Evolutionary conservation across 2,113 vertebrate species (phyloP).

Genomic region (Varanus komodoensis): DNA sequence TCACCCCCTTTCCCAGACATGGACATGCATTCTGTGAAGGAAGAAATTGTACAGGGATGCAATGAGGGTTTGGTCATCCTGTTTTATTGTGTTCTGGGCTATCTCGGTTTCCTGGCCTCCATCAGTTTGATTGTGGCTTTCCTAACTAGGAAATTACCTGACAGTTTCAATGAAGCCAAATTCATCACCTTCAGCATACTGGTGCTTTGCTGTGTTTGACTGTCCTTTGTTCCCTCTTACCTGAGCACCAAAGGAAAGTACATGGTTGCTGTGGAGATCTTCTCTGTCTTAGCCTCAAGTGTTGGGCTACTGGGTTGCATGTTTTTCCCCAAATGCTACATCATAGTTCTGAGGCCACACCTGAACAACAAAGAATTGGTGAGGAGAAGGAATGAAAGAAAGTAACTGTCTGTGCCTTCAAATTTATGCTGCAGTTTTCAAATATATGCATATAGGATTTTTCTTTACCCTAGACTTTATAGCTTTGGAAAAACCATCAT

Average conservation of each 20-base stretch:
- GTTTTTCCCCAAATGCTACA: no score
- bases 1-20: background rate
- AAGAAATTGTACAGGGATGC: background rate
- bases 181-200: no score
- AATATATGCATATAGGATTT: no score
- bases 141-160: background rate
- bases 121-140: background rate
- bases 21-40: background rate
- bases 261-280: slow-evolving; percentile 27
- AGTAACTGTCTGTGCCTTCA: no score
- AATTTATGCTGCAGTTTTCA: no score
- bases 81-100: background rate
- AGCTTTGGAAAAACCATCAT: no score
- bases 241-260: slow-evolving; percentile 26
- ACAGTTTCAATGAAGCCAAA: background rate
- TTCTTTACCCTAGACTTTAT: no score
- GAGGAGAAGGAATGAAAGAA: no score
- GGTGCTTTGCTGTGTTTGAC: no score
- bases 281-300: background rate
- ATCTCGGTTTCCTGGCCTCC: background rate
- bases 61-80: background rate
- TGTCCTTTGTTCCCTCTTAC: slow-evolving; percentile 15
- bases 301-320: no score
- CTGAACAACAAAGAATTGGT: background rate
- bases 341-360: no score